Evolutionary conservation across 2,113 vertebrate species (phyloP), one percentile per base, ranked within the genome.

Genomic region (Scopus umbretta): DNA sequence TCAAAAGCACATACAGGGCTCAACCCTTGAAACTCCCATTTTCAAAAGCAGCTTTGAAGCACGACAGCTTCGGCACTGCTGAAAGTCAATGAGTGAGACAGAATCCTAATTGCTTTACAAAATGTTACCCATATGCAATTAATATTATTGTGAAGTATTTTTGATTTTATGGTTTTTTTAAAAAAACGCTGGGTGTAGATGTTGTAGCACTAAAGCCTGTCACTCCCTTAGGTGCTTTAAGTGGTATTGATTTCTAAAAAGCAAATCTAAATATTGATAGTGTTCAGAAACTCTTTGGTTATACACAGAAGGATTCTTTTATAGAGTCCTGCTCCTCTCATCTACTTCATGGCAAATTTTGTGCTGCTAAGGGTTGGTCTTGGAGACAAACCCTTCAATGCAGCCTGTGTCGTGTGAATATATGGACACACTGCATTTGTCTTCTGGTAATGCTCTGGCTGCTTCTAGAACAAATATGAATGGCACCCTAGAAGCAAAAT

Each of bases 391-490:
- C 9, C 49, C 73, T 68, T 47, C 40, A 30, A 5, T 15, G 14
- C 47, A 29, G 78, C 21, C 52, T 25, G 6, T 26, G 49, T 17
- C 10, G 1, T 6, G 29, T 19, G 34, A 92, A 53, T 4, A 45
- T 0, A 29, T 34, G 32, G 55, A 42, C 36, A n/a, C 15, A 0
- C 16, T 13, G 40, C 49, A 88, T 85, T 80, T 40, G 25, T 36
- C 20, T 92, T 74, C 56, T 68, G 42, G 42, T 20, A 78, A 82
- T 21, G 68, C 55, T 76, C 78, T 67, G 65, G 80, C 85, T 85
- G 95, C 95, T 95, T 93, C 88, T 74, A 91, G 92, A 97, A 94
- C 66, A 93, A 88, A 96, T 50, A 81, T 79, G 93, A 97, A 81
- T 16, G 27, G 93, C 88, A 88, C 55, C 75, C 80, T 74, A 91